Evolutionary conservation across 2,113 vertebrate genomes (phyloP).

Genomic region (Calcarius ornatus): DNA sequence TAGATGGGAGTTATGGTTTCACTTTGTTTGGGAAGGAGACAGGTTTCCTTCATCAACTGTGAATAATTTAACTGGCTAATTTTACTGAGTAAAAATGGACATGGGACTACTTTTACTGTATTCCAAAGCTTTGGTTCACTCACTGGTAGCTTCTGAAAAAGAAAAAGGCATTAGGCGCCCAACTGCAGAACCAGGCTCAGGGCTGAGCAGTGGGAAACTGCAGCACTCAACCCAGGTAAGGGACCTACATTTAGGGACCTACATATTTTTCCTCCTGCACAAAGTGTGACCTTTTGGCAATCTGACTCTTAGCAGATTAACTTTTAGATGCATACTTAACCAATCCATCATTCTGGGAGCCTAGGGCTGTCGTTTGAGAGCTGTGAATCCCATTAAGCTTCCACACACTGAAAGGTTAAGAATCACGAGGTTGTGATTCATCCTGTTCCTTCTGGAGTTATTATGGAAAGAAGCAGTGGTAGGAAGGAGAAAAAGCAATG

Average conservation of each 20-base stretch:
- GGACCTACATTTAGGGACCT: neutral
- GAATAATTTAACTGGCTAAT: neutral
- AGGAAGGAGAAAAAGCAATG: neutral
- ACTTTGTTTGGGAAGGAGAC: neutral
- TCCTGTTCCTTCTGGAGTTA: neutral
- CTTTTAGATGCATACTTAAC: slow-evolving; percentile 24
- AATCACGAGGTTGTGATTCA: slow-evolving; percentile 35
- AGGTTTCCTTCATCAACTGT: neutral
- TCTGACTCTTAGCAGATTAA: slow-evolving; percentile 19
- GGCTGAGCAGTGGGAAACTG: neutral
- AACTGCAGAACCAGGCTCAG: neutral
- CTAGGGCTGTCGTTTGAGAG: neutral
- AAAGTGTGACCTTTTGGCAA: slow-evolving; percentile 5
- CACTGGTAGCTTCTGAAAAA: neutral
- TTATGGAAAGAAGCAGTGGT: neutral
- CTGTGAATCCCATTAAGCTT: slow-evolving; percentile 50
- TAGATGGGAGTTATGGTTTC: neutral
- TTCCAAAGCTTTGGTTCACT: neutral
- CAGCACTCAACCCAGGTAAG: neutral
- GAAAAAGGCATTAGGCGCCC: neutral
- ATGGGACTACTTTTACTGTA: neutral
- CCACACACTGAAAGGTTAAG: slow-evolving; percentile 24
- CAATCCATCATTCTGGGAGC: slow-evolving; percentile 21
- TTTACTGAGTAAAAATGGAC: neutral
- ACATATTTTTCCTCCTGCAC: neutral